phyloP scores from a whole-genome alignment of 53 echinoderm and acorn worm genomes.

The Hippasteria phrygiana region DNA sequence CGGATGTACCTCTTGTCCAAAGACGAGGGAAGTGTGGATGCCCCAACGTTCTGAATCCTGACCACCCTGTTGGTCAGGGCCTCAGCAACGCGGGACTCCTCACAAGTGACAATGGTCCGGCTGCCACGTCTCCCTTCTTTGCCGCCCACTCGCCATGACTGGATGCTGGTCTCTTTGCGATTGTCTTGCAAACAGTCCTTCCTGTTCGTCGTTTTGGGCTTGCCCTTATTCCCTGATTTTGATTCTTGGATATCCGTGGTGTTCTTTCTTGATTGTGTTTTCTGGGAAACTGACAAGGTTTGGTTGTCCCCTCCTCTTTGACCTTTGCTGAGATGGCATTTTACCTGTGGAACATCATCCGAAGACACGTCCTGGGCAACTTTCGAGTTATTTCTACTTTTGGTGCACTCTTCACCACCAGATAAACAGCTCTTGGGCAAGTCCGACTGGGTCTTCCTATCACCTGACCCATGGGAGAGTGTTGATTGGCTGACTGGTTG shows the following conservation, averaged over 20 bases:
- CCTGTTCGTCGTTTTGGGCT: background rate
- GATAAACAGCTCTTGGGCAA: background rate
- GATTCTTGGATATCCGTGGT: background rate
- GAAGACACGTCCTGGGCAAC: background rate
- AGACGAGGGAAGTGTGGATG: constrained; percentile 57
- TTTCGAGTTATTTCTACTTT: background rate
- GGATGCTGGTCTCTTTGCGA: constrained; percentile 30
- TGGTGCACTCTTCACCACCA: background rate
- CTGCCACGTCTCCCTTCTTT: constrained; percentile 13
- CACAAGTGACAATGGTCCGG: constrained; percentile 57
- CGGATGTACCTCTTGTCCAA: constrained; percentile 83
- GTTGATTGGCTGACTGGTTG: background rate
- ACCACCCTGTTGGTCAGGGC: constrained; percentile 56
- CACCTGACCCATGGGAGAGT: background rate
- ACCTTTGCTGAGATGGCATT: background rate
- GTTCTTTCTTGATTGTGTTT: background rate
- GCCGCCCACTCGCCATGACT: constrained; percentile 54
- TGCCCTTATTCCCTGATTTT: background rate
- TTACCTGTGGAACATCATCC: background rate
- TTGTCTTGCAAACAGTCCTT: background rate
- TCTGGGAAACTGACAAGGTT: background rate
- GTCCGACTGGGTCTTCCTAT: background rate
- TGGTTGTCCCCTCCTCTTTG: constrained; percentile 1
- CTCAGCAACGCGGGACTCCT: constrained; percentile 32
- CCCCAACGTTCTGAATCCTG: constrained; percentile 76